Evolutionary conservation across 1,140 invertebrate species (phyloP), one percentile per base, ranked within the genome.

Genomic region (Palaemon carinicauda): DNA sequence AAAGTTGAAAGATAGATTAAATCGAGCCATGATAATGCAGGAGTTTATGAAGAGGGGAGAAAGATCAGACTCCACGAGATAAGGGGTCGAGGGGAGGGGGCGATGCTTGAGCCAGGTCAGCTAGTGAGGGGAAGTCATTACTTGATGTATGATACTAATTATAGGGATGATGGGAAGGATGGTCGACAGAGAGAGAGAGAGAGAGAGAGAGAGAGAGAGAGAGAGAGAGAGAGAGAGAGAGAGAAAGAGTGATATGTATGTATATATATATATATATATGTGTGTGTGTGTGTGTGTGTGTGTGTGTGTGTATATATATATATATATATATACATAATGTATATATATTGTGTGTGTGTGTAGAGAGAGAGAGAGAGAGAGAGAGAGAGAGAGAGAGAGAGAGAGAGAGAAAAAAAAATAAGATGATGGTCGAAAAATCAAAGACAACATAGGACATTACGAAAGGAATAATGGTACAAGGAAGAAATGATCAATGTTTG

Each of bases 81-180:
- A 29, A 3, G 65, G 41, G 41, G 41, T 12, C 41, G 41, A 5
- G 7, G 41, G 41, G 41, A 41, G 41, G 41, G 41, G 12, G 41
- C 41, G 41, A 41, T 41, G 41, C 41, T 41, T 41, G 33, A 54
- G 83, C 83, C 75, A 74, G 83, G 83, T 86, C 83, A 86, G 83
- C 83, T 69, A 53, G 27, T 31, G 60, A 86, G 83, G 77, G 83
- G 83, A 86, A 86, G 83, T 65, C 77, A 86, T 86, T 86, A 80
- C 77, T 80, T 86, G 83, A 86, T 86, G 83, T 80, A 86, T 86
- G 83, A 86, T 79, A 86, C 83, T 86, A 86, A 86, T 86, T 86
- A 86, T 33, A 52, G 73, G 83, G 77, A 27, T 19, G 27, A 53
- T n/a, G 74, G 56, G 74, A 50, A 31, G 60, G 27, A 52, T 5